Base-by-base conservation (phyloP, 2,888 invertebrate genomes). In the Malacosoma neustria region DNA sequence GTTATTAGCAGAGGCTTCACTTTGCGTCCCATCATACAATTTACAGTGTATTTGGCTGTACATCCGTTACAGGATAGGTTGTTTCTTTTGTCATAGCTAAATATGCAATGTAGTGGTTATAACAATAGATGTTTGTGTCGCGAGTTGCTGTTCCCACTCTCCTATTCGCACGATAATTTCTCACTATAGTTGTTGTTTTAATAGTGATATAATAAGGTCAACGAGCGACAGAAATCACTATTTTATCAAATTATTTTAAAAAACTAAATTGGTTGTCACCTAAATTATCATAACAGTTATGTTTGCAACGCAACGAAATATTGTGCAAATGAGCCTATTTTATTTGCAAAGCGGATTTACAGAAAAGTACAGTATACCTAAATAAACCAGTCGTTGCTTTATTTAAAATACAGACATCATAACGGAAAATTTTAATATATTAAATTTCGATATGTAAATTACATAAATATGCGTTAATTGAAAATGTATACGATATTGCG, bases 131-230 rank as follows among this genome's bases (percentile, higher is more conserved):
- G 61, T 69, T 73, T 70, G 65, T 66, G 53, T 71, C 59, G 72
- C 70, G 70, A 69, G 69, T 73, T 46, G 42, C 43, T 43, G 61
- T 79, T 77, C 80, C 70, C 79, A 79, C 75, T 71, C 63, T 59
- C 59, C 52, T 49, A 69, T 75, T 76, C 73, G 69, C 73, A 73
- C 72, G 74, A 67, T 54, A 66, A 68, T 77, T 77, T 77, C 75
- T 66, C 75, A 72, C 69, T 70, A 62, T 55, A 59, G 58, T 63
- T 52, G 46, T 51, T 52, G 54, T 64, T 66, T 62, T 67, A 63
- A 46, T 57, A 51, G 40, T 50, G 55, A 63, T 63, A 22, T 22
- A 22, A 22, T 62, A 61, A 55, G 65, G 65, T 60, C 60, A 56
- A 52, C 50, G 56, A 52, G 60, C 55, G 51, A 55, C 43, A 42